Evolutionary conservation across 2,113 vertebrate species (phyloP).

Genomic region (Telmatochromis brichardi): DNA sequence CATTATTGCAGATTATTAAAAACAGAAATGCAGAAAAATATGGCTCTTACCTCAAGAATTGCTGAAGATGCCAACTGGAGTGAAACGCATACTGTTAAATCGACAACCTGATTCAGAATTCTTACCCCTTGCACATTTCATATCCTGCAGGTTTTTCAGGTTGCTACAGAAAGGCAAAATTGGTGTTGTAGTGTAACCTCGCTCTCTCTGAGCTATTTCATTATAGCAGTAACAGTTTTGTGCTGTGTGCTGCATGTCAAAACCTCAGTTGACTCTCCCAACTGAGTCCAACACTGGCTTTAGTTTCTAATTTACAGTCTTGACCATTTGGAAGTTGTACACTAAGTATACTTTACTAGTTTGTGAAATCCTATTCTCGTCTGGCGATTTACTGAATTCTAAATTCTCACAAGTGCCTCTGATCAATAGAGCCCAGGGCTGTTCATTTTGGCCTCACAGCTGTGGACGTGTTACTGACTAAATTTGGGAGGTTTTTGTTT

Average conservation of each 20-base stretch:
- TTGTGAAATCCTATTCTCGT: background rate
- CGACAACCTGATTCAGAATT: background rate
- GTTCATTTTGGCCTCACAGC: background rate
- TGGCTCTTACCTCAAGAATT: background rate
- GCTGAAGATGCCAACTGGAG: background rate
- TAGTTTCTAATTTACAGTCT: background rate
- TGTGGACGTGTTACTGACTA: background rate
- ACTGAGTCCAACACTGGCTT: background rate
- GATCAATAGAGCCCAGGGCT: background rate
- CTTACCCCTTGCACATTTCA: background rate
- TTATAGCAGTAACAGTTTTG: background rate
- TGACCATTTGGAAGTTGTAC: background rate
- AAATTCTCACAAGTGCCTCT: background rate
- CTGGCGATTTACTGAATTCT: background rate
- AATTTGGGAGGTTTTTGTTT: background rate
- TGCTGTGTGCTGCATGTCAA: background rate
- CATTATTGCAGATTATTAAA: background rate
- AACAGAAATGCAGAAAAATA: background rate
- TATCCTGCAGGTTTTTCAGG: background rate
- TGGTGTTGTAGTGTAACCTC: background rate
- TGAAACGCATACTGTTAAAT: background rate
- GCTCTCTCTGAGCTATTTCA: background rate
- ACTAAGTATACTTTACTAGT: background rate
- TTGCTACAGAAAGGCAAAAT: background rate
- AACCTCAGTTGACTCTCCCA: background rate